phyloP scores from a whole-genome alignment of 2,888 invertebrate genomes.

The Pelosia muscerda region DNA sequence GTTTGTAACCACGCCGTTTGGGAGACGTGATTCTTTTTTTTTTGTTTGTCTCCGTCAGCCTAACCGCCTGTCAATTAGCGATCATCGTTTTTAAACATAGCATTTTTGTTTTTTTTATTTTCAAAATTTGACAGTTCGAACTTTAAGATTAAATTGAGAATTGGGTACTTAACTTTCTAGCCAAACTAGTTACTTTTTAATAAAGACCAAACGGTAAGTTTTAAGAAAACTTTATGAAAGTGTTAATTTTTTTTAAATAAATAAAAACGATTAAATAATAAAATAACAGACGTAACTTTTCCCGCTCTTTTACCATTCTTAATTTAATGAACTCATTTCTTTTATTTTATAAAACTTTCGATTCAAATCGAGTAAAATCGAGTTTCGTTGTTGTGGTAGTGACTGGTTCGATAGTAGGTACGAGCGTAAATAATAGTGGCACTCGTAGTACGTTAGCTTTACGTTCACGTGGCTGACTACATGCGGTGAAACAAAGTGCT shows the following conservation, averaged over 20 bases:
- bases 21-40: conserved; percentile 36
- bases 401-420: not conserved
- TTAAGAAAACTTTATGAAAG: no score
- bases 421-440: conserved; percentile 4
- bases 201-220: no score
- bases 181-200: no score
- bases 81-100: not conserved
- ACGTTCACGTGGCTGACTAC: not conserved
- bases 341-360: not conserved
- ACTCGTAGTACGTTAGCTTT: not conserved
- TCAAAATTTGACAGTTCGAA: not conserved
- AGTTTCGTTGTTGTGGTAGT: conserved; percentile 1
- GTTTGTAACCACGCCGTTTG: conserved; percentile 20
- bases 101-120: not conserved
- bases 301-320: no score
- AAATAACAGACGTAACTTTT: no score
- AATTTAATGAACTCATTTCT: no score
- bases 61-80: conserved; percentile 16
- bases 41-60: conserved; percentile 41
- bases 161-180: no score
- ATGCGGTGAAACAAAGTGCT: not conserved
- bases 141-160: not conserved
- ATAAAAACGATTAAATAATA: no score
- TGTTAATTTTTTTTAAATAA: no score
- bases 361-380: not conserved